A percentile compares a stretch with the other conserved stretches of the same genome.
Conservation (phyloP, 2,797 vertebrate genomes). For the Muscicapa striata region DNA sequence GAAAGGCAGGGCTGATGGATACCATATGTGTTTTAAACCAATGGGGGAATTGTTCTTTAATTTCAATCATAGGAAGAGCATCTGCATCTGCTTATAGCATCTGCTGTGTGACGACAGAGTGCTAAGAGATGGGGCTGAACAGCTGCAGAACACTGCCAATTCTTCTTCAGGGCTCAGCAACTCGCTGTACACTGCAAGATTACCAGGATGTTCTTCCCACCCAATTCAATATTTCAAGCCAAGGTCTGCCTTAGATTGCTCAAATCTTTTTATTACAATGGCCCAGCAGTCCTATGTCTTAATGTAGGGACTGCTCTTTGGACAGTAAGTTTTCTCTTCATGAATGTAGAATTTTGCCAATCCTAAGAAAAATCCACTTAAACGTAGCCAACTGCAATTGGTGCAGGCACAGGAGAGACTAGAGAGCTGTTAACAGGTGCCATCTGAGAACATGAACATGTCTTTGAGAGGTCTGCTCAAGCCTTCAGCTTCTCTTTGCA, state of each 20-base stretch:
- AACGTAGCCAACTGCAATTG: not conserved
- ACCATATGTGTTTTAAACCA: not conserved
- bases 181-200: not conserved
- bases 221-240: not conserved
- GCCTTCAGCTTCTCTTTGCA: not conserved
- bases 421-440: not conserved
- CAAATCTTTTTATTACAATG: not conserved
- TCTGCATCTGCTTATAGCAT: not conserved
- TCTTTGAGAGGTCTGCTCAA: not conserved
- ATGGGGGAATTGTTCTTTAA: not conserved
- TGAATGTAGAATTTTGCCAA: not conserved
- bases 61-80: not conserved
- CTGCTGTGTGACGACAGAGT: not conserved
- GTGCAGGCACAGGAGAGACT: not conserved
- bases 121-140: not conserved
- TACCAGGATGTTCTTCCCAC: not conserved
- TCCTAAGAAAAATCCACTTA: not conserved
- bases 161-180: not conserved
- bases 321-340: not conserved
- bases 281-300: not conserved
- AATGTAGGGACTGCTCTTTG: not conserved
- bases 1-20: not conserved
- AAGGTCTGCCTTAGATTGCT: not conserved
- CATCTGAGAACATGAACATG: not conserved
- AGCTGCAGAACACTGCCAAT: not conserved